Conservation (phyloP, 2,888 invertebrate species). For the Folsomia candida region DNA sequence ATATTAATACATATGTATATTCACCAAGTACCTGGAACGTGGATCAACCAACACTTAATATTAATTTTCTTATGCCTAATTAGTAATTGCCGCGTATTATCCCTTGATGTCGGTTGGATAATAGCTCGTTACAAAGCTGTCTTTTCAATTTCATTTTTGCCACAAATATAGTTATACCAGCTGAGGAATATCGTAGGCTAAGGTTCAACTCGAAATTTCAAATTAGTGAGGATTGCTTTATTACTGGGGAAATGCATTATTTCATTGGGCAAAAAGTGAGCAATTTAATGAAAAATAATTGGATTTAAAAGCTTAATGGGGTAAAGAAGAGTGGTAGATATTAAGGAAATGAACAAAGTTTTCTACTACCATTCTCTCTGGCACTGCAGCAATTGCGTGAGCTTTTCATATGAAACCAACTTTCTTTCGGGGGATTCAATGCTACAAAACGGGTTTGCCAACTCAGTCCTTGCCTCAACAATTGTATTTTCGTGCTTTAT, state of each 20-base stretch:
- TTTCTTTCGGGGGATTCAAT: too few relatives aligned
- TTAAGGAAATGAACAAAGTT: slow-evolving; percentile 18
- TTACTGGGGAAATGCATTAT: not conserved
- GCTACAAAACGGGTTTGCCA: too few relatives aligned
- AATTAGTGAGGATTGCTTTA: not conserved
- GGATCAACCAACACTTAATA: not conserved
- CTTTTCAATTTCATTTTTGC: not conserved
- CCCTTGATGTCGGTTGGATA: too few relatives aligned
- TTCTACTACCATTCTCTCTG: not conserved
- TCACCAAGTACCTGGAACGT: too few relatives aligned
- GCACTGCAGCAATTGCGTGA: not conserved
- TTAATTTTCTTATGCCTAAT: too few relatives aligned
- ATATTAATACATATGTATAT: too few relatives aligned
- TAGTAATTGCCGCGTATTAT: not conserved
- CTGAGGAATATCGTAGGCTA: not conserved
- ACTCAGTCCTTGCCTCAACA: too few relatives aligned
- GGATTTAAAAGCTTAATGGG: slow-evolving; percentile 19
- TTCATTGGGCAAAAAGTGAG: not conserved
- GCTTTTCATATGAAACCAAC: not conserved
- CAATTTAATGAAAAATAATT: slow-evolving; percentile 21
- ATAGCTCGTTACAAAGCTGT: not conserved
- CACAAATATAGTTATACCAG: not conserved
- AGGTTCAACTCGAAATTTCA: not conserved
- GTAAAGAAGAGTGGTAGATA: not conserved
- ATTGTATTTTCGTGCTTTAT: too few relatives aligned